Conservation (phyloP, 2,888 invertebrate genomes). For the Pristionchus fissidentatus region DNA sequence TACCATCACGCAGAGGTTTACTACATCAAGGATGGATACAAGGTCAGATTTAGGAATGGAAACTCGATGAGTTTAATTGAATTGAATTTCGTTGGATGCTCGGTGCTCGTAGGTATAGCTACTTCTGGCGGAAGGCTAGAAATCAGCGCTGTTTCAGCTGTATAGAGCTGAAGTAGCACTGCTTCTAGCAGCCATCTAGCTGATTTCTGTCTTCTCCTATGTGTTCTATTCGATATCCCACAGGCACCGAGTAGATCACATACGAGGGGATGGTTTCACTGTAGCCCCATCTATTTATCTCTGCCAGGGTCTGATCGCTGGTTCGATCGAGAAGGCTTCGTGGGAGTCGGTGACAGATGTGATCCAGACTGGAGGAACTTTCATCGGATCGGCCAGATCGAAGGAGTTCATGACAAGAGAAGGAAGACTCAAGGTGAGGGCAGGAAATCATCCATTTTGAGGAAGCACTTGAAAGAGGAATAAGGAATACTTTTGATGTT, state of each 20-base stretch:
- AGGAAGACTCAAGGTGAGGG: conserved; percentile 88
- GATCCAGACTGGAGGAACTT: conserved; percentile 95
- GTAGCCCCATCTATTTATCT: not conserved
- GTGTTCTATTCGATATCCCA: not conserved
- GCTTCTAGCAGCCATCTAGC: too few relatives aligned
- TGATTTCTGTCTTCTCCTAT: not conserved
- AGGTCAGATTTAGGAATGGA: too few relatives aligned
- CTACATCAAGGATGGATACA: conserved; percentile 87
- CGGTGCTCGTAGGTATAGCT: too few relatives aligned
- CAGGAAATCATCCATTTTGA: too few relatives aligned
- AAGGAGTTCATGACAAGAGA: conserved; percentile 88
- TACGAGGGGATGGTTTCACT: not conserved
- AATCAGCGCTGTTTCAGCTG: too few relatives aligned
- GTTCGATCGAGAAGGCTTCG: conserved; percentile 90
- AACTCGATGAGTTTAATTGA: too few relatives aligned
- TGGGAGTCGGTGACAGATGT: conserved; percentile 97
- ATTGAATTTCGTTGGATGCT: too few relatives aligned
- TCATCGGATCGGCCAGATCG: conserved; percentile 97
- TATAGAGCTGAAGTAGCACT: too few relatives aligned
- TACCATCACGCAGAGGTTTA: conserved; percentile 94
- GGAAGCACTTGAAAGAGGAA: too few relatives aligned
- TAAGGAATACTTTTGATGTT: too few relatives aligned
- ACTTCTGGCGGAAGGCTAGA: too few relatives aligned
- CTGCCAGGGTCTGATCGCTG: conserved; percentile 50
- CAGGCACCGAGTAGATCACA: not conserved